Evolutionary conservation across 2,888 invertebrate genomes (phyloP).

Genomic region (Geotrupes spiniger): DNA sequence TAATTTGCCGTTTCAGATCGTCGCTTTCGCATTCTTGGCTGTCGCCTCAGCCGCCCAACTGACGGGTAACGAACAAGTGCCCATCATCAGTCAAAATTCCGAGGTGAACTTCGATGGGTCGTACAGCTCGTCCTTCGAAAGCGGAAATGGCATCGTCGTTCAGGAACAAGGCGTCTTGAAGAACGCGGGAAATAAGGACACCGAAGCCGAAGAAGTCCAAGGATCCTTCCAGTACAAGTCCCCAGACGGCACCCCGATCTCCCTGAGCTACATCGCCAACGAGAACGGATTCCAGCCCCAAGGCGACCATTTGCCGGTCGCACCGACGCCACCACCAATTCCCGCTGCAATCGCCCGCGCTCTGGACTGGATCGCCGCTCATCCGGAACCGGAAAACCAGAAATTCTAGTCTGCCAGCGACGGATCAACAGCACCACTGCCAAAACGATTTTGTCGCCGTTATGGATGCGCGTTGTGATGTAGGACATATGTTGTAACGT

Average conservation of each 20-base stretch:
- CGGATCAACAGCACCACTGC: no score
- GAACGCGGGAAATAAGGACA: conserved; percentile 41
- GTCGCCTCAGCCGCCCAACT: conserved; percentile 21
- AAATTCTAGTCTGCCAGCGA: not conserved
- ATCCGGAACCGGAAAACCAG: conserved; percentile 47
- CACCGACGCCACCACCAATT: conserved; percentile 63
- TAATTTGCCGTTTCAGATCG: not conserved
- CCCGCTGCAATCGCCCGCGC: conserved; percentile 69
- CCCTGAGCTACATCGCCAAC: conserved; percentile 61
- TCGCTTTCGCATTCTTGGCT: not conserved
- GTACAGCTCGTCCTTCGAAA: conserved; percentile 59
- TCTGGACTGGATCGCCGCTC: conserved; percentile 61
- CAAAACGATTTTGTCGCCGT: no score
- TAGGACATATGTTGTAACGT: no score
- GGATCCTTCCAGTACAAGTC: conserved; percentile 53
- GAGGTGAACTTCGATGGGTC: conserved; percentile 69
- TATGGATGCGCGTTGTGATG: no score
- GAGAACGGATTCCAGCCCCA: conserved; percentile 67
- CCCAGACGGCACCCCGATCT: conserved; percentile 61
- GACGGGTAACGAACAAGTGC: conserved; percentile 59
- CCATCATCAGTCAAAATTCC: conserved; percentile 66
- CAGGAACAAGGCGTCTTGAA: conserved; percentile 57
- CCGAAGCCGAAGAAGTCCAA: conserved; percentile 2
- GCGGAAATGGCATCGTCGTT: conserved; percentile 61
- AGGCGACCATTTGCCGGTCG: conserved; percentile 46